Evolutionary conservation across 1,140 invertebrate species (phyloP).

Genomic region (Bicyclus anynana): DNA sequence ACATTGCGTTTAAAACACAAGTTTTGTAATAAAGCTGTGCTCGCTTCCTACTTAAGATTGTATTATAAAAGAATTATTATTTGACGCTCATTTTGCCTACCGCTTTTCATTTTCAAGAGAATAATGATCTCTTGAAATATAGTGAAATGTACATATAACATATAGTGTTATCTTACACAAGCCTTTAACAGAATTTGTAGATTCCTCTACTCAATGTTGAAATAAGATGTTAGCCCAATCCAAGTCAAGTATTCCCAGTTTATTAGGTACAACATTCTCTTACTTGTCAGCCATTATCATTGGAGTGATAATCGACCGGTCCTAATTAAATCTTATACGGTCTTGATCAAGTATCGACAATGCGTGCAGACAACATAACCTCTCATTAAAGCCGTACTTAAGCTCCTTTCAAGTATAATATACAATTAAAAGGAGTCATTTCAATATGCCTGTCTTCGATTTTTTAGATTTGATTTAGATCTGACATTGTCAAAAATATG

Average conservation of each 20-base stretch:
- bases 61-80: background rate
- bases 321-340: background rate
- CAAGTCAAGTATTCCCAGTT: background rate
- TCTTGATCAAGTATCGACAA: background rate
- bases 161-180: too few relatives aligned
- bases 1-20: slow-evolving; percentile 9
- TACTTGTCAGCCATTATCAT: background rate
- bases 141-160: too few relatives aligned
- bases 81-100: too few relatives aligned
- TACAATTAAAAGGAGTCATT: too few relatives aligned
- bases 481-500: too few relatives aligned
- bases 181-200: too few relatives aligned
- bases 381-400: background rate
- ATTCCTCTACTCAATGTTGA: too few relatives aligned
- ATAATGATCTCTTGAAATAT: too few relatives aligned
- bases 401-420: background rate
- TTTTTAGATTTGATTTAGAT: too few relatives aligned
- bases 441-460: too few relatives aligned
- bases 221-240: background rate
- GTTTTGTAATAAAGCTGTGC: background rate
- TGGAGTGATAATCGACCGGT: background rate
- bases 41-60: background rate
- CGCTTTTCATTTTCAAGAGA: too few relatives aligned
- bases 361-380: background rate
- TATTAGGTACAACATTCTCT: background rate